Conservation (phyloP, 2,888 invertebrate species). For the Nebria brevicollis region DNA sequence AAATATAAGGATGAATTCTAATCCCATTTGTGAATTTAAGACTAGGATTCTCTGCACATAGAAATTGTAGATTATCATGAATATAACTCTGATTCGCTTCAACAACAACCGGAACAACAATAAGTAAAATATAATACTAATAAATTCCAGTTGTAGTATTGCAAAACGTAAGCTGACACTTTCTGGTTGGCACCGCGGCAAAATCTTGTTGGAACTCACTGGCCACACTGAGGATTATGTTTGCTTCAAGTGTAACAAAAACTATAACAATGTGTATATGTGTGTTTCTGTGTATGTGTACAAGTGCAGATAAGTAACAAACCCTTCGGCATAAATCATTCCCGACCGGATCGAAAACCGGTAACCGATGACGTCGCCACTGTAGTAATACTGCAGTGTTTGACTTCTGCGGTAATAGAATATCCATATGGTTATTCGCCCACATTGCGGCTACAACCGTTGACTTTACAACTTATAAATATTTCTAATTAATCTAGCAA, state of each 20-base stretch:
- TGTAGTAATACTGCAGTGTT: background rate
- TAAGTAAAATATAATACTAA: background rate
- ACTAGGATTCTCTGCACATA: background rate
- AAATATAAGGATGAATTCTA: background rate
- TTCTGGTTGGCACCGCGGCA: background rate
- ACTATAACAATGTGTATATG: background rate
- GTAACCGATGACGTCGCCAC: background rate
- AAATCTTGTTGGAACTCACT: background rate
- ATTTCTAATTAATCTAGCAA: background rate
- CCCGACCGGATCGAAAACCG: background rate
- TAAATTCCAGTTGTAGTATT: background rate
- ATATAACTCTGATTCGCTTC: background rate
- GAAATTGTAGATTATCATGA: background rate
- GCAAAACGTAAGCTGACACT: background rate
- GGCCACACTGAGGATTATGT: background rate
- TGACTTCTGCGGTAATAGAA: background rate
- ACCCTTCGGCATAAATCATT: slow-evolving; percentile 14
- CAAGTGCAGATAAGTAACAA: slow-evolving; percentile 16
- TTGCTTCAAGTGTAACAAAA: slow-evolving; percentile 1
- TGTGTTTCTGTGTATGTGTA: background rate
- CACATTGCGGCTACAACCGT: background rate
- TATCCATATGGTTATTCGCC: background rate
- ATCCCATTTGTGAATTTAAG: background rate
- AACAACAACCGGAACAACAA: background rate
- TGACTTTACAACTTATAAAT: background rate